Base-by-base conservation (phyloP, 2,113 vertebrate species). In the Cebidichthys violaceus region DNA sequence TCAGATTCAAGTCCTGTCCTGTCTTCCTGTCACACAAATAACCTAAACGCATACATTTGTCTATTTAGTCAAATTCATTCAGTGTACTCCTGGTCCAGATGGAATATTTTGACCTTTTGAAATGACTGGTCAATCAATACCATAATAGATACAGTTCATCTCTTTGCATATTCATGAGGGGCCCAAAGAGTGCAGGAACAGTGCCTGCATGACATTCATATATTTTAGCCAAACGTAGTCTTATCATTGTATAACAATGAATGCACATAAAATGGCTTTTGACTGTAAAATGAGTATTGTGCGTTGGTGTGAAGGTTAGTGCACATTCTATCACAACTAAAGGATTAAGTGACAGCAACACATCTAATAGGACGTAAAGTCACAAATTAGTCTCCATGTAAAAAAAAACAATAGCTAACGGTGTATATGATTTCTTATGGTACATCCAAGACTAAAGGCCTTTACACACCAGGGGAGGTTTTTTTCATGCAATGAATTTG, bases 91-190 rank as follows among this genome's bases (percentile, higher is more conserved):
- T n/a, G n/a, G 4, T 71, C 70, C 54, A 69, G 37, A 66, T 74
- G 72, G 83, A 87, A 64, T 65, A 66, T 75, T 65, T 35, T 84
- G 82, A 89, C 79, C 79, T 92, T 90, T 70, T 41, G 3, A 73
- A 75, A 85, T n/a, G 72, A 54, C 59, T 60, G 69, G 29, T 79
- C 70, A 79, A 64, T 90, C 87, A 73, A 85, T 87, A 77, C 50
- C 41, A 59, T 43, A 79, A 74, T 64, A 66, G 50, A 79, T 77
- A 69, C 43, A 75, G 15, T 73, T 55, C 45, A 39, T 54, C 72
- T 41, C 18, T 7, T 50, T 79, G 74, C 29, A 84, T 75, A 86
- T 89, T 82, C 87, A 88, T 81, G 62, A 79, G 65, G 37, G 22
- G n/a, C 47, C 7, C 50, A 60, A 2, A 37, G 24, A 60, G 64